Percentiles rank a stretch among this genome's conserved stretches.
Conservation (phyloP, 2,113 vertebrate genomes). For the Cepphus grylle region DNA sequence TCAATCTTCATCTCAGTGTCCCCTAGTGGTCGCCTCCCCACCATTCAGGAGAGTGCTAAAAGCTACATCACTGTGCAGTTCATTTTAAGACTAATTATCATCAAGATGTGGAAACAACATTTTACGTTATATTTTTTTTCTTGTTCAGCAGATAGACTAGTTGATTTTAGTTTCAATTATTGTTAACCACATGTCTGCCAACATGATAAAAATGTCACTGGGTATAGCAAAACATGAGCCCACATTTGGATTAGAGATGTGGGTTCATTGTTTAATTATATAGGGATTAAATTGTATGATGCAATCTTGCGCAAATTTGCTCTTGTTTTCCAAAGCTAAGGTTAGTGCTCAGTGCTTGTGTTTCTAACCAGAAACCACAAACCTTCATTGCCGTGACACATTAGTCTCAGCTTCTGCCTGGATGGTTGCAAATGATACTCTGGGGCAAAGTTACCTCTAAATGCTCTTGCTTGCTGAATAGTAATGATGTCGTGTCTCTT, state of each 20-base stretch:
- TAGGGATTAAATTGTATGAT: not conserved
- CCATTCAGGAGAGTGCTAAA: not conserved
- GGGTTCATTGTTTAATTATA: not conserved
- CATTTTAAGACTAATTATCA: not conserved
- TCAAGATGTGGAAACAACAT: not conserved
- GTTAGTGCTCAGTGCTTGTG: not conserved
- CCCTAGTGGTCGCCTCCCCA: not conserved
- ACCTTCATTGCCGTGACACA: not conserved
- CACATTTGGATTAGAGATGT: not conserved
- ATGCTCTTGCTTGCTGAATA: slow-evolving; percentile 8
- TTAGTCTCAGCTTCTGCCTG: not conserved
- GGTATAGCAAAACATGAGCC: not conserved
- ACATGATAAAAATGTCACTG: not conserved
- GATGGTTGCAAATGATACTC: not conserved
- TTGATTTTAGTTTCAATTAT: not conserved
- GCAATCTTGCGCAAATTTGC: not conserved
- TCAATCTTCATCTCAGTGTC: not conserved
- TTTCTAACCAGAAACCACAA: not conserved
- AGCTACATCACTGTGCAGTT: not conserved
- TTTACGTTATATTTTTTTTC: not conserved
- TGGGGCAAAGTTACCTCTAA: slow-evolving; percentile 25
- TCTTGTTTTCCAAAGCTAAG: not conserved
- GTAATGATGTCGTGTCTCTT: not conserved
- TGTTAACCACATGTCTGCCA: not conserved
- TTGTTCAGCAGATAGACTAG: not conserved